Evolutionary conservation across 2,888 invertebrate genomes (phyloP).

Genomic region (Yponomeuta malinellus): DNA sequence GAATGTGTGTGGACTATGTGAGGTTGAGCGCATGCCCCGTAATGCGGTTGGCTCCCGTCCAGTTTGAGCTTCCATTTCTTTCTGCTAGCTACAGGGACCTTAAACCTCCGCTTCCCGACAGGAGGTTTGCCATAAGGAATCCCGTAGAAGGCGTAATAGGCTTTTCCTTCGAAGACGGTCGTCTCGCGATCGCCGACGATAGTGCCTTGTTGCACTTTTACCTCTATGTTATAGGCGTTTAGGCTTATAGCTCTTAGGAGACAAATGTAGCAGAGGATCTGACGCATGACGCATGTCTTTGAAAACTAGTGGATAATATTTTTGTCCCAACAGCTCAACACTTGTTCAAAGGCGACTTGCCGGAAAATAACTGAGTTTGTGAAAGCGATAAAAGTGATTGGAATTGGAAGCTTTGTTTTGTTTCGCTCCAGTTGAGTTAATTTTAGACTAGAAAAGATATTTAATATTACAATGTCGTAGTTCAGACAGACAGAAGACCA

Average conservation of each 20-base stretch:
- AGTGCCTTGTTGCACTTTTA: slow-evolving; percentile 47
- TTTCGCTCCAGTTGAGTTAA: not conserved
- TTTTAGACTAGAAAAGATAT: not conserved
- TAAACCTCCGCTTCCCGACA: slow-evolving; percentile 49
- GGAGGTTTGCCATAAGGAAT: slow-evolving; percentile 61
- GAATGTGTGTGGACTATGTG: slow-evolving; percentile 59
- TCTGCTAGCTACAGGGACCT: slow-evolving; percentile 44
- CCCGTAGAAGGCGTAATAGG: slow-evolving; percentile 56
- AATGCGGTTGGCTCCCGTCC: slow-evolving; percentile 71
- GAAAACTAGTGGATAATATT: not conserved
- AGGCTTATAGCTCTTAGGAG: not conserved
- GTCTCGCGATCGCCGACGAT: slow-evolving; percentile 39
- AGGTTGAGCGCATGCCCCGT: slow-evolving; percentile 77
- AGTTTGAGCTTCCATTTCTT: slow-evolving; percentile 68
- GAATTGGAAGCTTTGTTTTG: slow-evolving; percentile 4
- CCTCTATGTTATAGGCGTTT: slow-evolving; percentile 30
- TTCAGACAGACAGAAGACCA: too few relatives aligned
- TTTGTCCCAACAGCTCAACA: not conserved
- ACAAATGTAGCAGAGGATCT: not conserved
- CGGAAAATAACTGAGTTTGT: not conserved
- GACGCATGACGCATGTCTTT: not conserved
- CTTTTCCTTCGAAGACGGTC: slow-evolving; percentile 42
- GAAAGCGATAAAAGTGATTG: not conserved
- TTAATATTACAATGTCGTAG: too few relatives aligned
- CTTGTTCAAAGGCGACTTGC: not conserved